Conservation (phyloP, 35 echinoderm and acorn worm species). For the Apostichopus japonicus region DNA sequence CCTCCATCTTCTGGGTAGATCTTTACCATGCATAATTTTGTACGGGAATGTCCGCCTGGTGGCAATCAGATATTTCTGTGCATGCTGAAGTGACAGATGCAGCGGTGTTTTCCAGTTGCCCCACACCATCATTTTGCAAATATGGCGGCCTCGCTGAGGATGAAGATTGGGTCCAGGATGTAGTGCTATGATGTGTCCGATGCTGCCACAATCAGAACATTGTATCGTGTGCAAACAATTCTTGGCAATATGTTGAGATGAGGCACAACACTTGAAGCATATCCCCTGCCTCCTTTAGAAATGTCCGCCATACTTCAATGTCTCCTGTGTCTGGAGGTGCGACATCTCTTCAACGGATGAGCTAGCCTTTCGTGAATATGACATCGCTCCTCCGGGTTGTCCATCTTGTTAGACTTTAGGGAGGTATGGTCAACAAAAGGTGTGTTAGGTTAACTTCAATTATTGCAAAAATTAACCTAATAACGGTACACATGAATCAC, state of each 20-base stretch:
- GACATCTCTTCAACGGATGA: conserved; percentile 49
- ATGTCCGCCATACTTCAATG: neutral
- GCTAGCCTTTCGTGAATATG: conserved; percentile 32
- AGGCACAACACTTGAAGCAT: conserved; percentile 47
- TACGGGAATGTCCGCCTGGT: conserved; percentile 41
- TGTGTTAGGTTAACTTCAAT: too few species aligned
- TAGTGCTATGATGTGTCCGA: neutral
- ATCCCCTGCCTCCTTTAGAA: conserved; percentile 52
- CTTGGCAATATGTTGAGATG: conserved; percentile 36
- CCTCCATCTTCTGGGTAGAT: conserved; percentile 20
- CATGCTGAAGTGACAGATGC: conserved; percentile 21
- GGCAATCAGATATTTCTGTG: conserved; percentile 1
- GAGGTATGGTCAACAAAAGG: neutral
- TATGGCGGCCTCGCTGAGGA: neutral
- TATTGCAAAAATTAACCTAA: too few species aligned
- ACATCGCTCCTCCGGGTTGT: neutral
- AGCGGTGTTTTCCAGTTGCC: conserved; percentile 7
- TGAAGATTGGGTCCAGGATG: neutral
- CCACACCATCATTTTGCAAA: neutral
- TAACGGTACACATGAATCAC: too few species aligned
- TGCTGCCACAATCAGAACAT: conserved; percentile 18
- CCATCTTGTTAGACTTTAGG: neutral
- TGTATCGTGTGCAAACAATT: neutral
- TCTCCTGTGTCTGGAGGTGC: conserved; percentile 7
- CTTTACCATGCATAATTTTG: conserved; percentile 48